Evolutionary conservation across 2,888 invertebrate species (phyloP).

Genomic region (Pollenia labialis): DNA sequence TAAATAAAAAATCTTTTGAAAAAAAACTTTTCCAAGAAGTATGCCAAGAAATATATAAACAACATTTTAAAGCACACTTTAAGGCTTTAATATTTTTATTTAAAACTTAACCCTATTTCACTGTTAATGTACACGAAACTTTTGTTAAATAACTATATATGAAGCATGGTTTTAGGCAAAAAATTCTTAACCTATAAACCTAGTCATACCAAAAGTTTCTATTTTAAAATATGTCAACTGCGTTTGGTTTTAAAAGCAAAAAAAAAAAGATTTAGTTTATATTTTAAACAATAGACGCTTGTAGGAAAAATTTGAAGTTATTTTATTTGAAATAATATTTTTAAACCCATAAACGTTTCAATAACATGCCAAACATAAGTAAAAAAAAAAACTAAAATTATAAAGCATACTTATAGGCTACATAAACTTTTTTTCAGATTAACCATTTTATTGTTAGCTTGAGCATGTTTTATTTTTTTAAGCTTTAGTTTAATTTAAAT

Average conservation of each 20-base stretch:
- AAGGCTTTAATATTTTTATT: no score
- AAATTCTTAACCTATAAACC: constrained; percentile 12
- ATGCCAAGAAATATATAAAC: no score
- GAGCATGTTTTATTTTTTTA: background rate
- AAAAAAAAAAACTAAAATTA: background rate
- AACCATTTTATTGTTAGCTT: background rate
- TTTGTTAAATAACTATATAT: background rate
- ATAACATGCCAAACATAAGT: background rate
- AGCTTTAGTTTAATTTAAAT: constrained; percentile 8
- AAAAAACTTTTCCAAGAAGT: no score
- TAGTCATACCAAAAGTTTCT: constrained; percentile 5
- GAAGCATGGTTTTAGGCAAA: background rate
- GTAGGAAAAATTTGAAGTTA: background rate
- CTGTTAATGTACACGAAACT: background rate
- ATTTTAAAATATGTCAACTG: constrained; percentile 6
- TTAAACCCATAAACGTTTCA: background rate
- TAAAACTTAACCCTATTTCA: no score
- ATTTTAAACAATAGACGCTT: background rate
- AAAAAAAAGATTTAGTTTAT: background rate
- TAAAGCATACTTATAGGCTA: constrained; percentile 15
- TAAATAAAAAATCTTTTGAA: no score
- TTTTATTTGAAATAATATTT: background rate
- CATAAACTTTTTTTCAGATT: background rate
- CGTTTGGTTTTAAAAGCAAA: background rate
- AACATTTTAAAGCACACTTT: no score